Evolutionary conservation across 2,797 vertebrate genomes (phyloP).

Genomic region (Ctenosaura bakeri): DNA sequence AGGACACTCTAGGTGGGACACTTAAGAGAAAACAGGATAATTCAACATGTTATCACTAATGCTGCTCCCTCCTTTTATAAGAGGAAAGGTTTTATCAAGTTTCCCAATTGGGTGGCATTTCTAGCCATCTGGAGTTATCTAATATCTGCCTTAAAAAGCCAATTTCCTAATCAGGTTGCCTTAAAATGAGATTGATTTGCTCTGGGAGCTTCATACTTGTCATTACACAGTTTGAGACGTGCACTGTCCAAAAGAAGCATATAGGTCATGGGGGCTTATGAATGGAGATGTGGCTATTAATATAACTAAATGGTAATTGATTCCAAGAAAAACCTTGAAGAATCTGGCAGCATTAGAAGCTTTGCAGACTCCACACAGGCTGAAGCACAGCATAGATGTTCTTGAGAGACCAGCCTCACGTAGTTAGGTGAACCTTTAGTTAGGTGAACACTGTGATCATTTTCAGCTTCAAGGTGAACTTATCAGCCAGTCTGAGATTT

Average conservation of each 20-base stretch:
- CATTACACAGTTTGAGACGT: neutral
- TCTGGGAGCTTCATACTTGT: neutral
- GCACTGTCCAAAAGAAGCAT: neutral
- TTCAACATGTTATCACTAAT: neutral
- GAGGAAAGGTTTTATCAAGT: neutral
- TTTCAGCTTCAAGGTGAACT: neutral
- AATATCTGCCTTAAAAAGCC: neutral
- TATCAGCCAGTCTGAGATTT: neutral
- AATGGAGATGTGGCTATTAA: conserved; percentile 18
- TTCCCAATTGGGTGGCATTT: neutral
- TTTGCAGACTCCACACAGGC: neutral
- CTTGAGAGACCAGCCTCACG: neutral
- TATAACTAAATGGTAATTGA: neutral
- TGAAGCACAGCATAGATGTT: neutral
- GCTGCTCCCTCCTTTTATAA: neutral
- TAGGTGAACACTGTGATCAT: neutral
- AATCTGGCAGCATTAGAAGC: neutral
- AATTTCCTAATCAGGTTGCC: neutral
- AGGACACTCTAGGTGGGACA: neutral
- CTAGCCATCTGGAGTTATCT: neutral
- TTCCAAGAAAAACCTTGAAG: neutral
- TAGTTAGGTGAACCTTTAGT: neutral
- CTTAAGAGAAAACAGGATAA: neutral
- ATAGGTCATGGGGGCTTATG: neutral
- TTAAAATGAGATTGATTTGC: neutral